Conservation (phyloP, 2,797 vertebrate genomes). For the Arrhamphus sclerolepis region DNA sequence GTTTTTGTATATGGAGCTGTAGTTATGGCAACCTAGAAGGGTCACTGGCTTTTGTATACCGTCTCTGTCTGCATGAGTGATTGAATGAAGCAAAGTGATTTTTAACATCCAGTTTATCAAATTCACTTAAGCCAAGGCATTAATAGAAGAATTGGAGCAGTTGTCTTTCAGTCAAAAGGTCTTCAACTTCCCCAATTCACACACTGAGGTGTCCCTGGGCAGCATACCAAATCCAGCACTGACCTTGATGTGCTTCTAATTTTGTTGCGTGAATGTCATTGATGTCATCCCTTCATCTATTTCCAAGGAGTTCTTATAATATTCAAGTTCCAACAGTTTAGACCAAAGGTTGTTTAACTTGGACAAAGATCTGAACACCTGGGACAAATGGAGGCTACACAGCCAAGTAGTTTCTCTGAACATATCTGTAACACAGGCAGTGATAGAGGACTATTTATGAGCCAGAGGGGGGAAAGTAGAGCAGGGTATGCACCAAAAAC, state of each 20-base stretch:
- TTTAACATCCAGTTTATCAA: conserved; percentile 51
- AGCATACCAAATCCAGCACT: no score
- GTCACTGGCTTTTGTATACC: conserved; percentile 51
- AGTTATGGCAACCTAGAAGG: conserved; percentile 67
- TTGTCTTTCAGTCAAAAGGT: no score
- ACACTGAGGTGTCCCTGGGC: no score
- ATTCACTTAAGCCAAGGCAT: conserved; percentile 27
- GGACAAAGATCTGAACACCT: conserved; percentile 12
- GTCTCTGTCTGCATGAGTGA: conserved; percentile 28
- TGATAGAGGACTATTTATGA: conserved; percentile 56
- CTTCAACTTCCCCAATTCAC: no score
- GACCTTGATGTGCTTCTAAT: no score
- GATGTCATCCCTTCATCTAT: conserved; percentile 36
- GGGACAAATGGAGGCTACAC: no score
- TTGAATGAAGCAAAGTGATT: conserved; percentile 30
- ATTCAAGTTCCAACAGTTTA: conserved; percentile 1
- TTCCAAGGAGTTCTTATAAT: conserved; percentile 14
- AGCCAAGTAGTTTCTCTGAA: not conserved
- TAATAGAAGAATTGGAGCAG: no score
- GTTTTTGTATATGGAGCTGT: conserved; percentile 71
- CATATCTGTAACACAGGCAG: conserved; percentile 33
- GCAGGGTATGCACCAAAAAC: no score
- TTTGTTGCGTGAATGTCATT: conserved; percentile 3
- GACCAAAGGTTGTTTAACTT: conserved; percentile 41
- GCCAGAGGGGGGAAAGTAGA: conserved; percentile 14